Base-by-base conservation (phyloP, 2,888 invertebrate genomes). In the Platynereis dumerilii region DNA sequence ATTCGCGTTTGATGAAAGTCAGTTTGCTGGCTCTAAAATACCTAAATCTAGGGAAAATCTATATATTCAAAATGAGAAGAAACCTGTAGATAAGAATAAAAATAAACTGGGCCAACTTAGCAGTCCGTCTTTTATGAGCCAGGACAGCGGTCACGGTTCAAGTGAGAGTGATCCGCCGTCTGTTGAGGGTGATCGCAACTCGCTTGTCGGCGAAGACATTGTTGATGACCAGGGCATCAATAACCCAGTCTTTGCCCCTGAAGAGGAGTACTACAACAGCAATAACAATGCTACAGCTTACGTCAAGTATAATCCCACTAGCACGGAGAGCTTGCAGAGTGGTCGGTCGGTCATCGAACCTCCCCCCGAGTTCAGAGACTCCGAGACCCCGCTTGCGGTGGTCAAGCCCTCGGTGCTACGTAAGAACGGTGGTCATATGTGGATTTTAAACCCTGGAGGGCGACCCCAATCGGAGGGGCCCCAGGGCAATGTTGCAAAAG, bases 281-380 rank as follows among this genome's bases (percentile, higher is more conserved):
- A n/a, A 39, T 1, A 54, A 54, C 54, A 26, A 53, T 22, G 53
- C 52, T 20, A 29, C 53, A 29, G 7, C 17, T 27, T 3, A 26
- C 17, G 22, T 24, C 24, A 5, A 48, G 22, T 20, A n/a, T 5
- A 20, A 20, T 20, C 48, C 48, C 7, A 48, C n/a, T 10, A 48
- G 48, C 17, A 27, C 52, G 20, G 52, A 42, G 27, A 61, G 54
- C 44, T n/a, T 52, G n/a, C n/a, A 48, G 17, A 20, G 20, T n/a
- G n/a, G n/a, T 15, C 24, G 29, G 7, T 53, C 55, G 10, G 52
- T 52, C 2, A 2, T 61, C 39, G 61, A 61, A 24, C 61, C 61
- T 17, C 61, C 61, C 1, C 52, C 61, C 17, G 61, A 61, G n/a
- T 61, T 61, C 44, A n/a, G 54, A 3, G 61, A 61, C 44, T 54